Evolutionary conservation across 1,140 invertebrate genomes (phyloP).

Genomic region (Cotesia typhae): DNA sequence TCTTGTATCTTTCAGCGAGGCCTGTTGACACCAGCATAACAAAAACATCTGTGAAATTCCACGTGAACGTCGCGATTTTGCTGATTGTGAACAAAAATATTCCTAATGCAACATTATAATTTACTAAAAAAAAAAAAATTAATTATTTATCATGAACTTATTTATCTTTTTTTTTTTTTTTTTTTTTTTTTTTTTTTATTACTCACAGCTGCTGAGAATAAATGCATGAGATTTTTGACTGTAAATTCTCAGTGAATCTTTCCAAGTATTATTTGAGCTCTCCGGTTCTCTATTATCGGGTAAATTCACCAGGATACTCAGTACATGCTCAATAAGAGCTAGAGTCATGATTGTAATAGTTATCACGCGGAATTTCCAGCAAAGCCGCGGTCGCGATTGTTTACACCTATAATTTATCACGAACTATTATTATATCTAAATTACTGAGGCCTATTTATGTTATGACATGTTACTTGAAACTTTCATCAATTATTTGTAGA

Average conservation of each 20-base stretch:
- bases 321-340: constrained; percentile 55
- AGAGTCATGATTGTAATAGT: constrained; percentile 44
- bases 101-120: constrained; percentile 56
- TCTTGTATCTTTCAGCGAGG: constrained; percentile 59
- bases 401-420: constrained; percentile 42
- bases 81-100: constrained; percentile 65
- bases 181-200: constrained; percentile 1
- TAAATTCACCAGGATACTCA: constrained; percentile 52
- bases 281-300: constrained; percentile 32
- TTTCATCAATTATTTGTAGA: no score
- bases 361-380: constrained; percentile 55
- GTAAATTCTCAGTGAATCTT: constrained; percentile 52
- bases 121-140: constrained; percentile 45
- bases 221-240: constrained; percentile 52
- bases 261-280: constrained; percentile 46
- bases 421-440: background rate
- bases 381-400: constrained; percentile 43
- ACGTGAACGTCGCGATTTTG: constrained; percentile 73
- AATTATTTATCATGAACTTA: background rate
- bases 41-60: constrained; percentile 75
- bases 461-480: background rate
- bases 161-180: background rate
- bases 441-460: background rate
- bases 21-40: constrained; percentile 68
- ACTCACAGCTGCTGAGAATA: constrained; percentile 50